phyloP scores from a whole-genome alignment of 2,888 invertebrate genomes.

The Acleris holmiana region DNA sequence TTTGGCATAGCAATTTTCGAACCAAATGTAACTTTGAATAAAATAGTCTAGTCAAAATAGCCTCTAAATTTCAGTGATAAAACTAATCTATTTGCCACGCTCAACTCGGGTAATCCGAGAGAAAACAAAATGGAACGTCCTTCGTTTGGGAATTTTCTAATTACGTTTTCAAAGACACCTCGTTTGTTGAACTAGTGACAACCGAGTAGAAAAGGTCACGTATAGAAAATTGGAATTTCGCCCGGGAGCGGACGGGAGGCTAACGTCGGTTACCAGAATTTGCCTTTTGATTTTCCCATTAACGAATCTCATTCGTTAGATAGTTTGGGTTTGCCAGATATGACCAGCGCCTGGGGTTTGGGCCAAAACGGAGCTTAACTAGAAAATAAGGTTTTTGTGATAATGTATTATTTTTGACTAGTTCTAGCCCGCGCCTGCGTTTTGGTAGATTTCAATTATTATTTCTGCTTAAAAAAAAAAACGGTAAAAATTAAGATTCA shows the following conservation, averaged over 20 bases:
- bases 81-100: slow-evolving; percentile 67
- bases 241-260: slow-evolving; percentile 48
- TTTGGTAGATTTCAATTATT: too few relatives aligned
- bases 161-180: slow-evolving; percentile 84
- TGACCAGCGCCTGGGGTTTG: slow-evolving; percentile 3
- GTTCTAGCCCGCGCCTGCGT: too few relatives aligned
- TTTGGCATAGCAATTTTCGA: too few relatives aligned
- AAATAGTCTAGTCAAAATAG: too few relatives aligned
- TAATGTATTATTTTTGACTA: neutral
- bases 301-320: slow-evolving; percentile 66
- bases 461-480: too few relatives aligned
- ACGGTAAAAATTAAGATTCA: too few relatives aligned
- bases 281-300: slow-evolving; percentile 68
- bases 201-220: slow-evolving; percentile 80
- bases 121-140: slow-evolving; percentile 64
- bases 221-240: slow-evolving; percentile 76
- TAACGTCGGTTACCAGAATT: slow-evolving; percentile 54
- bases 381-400: neutral
- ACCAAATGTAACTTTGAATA: too few relatives aligned
- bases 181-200: slow-evolving; percentile 81
- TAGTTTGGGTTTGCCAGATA: slow-evolving; percentile 36
- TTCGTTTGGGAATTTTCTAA: slow-evolving; percentile 83
- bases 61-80: slow-evolving; percentile 48
- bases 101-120: slow-evolving; percentile 58
- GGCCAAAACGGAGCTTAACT: neutral